Conservation (phyloP, 1,140 invertebrate genomes). For the Steinernema feltiae region DNA sequence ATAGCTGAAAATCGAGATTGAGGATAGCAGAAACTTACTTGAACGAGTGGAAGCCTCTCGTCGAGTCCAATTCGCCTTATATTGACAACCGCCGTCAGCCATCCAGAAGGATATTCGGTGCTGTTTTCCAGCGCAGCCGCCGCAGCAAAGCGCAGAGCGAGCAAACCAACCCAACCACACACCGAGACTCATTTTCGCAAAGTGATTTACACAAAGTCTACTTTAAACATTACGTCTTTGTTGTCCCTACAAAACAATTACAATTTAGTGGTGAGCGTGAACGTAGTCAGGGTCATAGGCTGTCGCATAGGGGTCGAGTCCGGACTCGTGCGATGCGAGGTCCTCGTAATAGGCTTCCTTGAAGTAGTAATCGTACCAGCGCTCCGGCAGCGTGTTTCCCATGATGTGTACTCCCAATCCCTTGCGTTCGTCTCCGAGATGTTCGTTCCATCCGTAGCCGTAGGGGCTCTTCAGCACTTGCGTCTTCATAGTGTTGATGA, state of each 20-base stretch:
- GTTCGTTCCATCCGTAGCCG: conserved; percentile 45
- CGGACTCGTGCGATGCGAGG: conserved; percentile 35
- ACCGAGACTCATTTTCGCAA: neutral
- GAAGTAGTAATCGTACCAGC: conserved; percentile 52
- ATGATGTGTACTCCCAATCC: conserved; percentile 18
- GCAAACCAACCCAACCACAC: neutral
- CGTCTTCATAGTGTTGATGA: conserved; percentile 48
- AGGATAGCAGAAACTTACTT: neutral
- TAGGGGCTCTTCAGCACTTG: conserved; percentile 49
- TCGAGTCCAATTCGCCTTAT: neutral
- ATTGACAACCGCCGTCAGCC: neutral
- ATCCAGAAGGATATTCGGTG: too few relatives aligned
- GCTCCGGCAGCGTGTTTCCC: conserved; percentile 42
- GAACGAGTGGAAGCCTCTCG: neutral
- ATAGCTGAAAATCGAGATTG: neutral
- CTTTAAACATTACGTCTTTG: neutral
- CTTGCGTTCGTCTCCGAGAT: conserved; percentile 38
- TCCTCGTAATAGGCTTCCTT: conserved; percentile 46
- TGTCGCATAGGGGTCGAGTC: conserved; percentile 30
- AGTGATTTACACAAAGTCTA: neutral
- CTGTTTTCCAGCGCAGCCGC: too few relatives aligned
- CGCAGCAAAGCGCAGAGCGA: neutral
- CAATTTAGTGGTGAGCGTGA: conserved; percentile 38
- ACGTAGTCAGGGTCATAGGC: conserved; percentile 46
- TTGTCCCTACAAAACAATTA: neutral